Evolutionary conservation across 2,888 invertebrate genomes (phyloP), one percentile per base, ranked within the genome.

Genomic region (Corbicula japonica): DNA sequence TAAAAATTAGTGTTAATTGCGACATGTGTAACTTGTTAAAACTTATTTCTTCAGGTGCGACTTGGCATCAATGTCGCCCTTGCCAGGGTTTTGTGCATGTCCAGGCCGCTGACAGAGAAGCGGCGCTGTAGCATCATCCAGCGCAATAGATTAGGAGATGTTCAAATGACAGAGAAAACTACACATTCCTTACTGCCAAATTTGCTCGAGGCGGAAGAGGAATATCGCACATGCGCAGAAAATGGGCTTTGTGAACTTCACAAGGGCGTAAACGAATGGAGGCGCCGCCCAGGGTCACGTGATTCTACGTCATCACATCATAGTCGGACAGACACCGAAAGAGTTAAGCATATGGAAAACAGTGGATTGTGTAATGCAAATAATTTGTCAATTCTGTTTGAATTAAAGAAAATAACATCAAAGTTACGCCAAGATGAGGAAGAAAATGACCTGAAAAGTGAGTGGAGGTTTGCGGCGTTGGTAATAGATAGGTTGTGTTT

Each of bases 401-500:
- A 99, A 95, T 95, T 99, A 88, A 96, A 97, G 94, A 97, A 96
- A 95, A 97, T 98, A 94, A 98, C 98, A 92, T 96, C 97, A 95
- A 96, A 98, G 95, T 96, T 98, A 95, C 96, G 97, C 94, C 97
- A 97, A 94, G 98, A 98, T 94, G 98, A 99, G 95, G 97, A 97
- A 94, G 97, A 97, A 93, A 96, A 97, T 94, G 97, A 97, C 94
- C 95, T 98, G 87, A 97, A 97, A 90, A 97, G 97, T 94, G 98
- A 99, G 94, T 98, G 98, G 98, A 98, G 98, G 94, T 99, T 98
- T 94, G 98, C 98, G 74, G 98, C 98, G 86, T 98, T 98, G 97
- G 98, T 98, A 93, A 98, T 99, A 93, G 98, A 99, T 95, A 96
- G 97, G 96, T 96, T 98, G 95, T 98, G 98, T 95, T 95, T 99